A percentile compares a stretch with the other conserved stretches of the same genome.
These are phyloP conservation scores for Psammodynastes pulverulentus DNA, from an alignment of 2,113 vertebrate genomes.

Conservation along the genomic window DNA sequence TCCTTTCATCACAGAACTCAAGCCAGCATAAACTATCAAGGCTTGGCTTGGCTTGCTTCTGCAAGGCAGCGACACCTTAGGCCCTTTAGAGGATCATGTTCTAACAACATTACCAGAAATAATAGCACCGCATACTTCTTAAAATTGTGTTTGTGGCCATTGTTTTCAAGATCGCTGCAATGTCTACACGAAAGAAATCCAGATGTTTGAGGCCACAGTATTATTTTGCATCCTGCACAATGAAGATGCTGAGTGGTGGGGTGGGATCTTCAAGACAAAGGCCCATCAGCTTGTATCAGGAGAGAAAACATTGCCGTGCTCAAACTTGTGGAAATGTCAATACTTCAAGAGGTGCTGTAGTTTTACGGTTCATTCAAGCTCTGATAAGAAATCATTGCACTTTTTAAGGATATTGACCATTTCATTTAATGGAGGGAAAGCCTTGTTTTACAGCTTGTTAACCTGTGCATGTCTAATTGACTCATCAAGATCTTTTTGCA, in stretches of 20 bases:
- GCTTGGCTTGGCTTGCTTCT: too few relatives aligned
- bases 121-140: not conserved
- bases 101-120: not conserved
- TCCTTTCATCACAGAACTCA: not conserved
- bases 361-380: conserved; percentile 77
- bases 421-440: conserved; percentile 73
- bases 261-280: conserved; percentile 51
- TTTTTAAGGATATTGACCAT: conserved; percentile 74
- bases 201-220: conserved; percentile 25
- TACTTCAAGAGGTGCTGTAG: conserved; percentile 72
- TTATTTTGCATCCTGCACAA: conserved; percentile 23
- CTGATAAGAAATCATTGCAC: conserved; percentile 76
- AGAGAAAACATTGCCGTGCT: conserved; percentile 65
- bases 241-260: conserved; percentile 20
- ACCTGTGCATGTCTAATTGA: conserved; percentile 74
- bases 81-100: not conserved
- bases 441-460: conserved; percentile 71
- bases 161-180: not conserved
- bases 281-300: conserved; percentile 58
- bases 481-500: conserved; percentile 69
- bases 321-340: conserved; percentile 78
- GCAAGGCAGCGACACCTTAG: not conserved
- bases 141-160: not conserved
- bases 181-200: not conserved
- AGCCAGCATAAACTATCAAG: not conserved